Evolutionary conservation across 2,797 vertebrate genomes (phyloP), one percentile per base, ranked within the genome.

Genomic region (Macropus fuliginosus): DNA sequence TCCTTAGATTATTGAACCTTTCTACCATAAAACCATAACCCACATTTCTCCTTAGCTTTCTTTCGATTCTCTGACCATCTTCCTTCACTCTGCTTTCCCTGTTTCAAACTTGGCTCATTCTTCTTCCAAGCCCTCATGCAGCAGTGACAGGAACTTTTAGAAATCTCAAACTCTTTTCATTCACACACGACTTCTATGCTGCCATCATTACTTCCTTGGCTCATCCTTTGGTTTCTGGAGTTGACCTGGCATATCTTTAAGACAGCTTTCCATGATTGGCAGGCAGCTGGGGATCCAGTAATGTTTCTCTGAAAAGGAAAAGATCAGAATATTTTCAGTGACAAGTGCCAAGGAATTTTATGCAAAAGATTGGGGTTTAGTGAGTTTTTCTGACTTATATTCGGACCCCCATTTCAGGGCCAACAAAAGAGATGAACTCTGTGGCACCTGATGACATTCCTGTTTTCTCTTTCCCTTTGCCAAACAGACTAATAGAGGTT

Each of bases 231-330:
- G 94, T 95, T 97, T 98, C 96, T 96, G 96, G 95, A 95, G 90
- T 93, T 98, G 97, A 98, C 97, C 97, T 96, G 96, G 97, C 95
- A 95, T 97, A 96, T 97, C 96, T 96, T 96, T 96, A 95, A 96
- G 94, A 87, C 90, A 95, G 91, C 1, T 34, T 95, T 93, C 90
- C 27, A 1, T 97, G 97, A 97, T 91, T 98, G 97, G 97, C 97
- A 98, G 90, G 96, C 92, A 94, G 93, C 92, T 97, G 95, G 92
- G 93, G 97, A 98, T 96, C 94, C 90, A 96, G 66, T 94, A 97
- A 97, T 97, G 66, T 96, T 97, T 97, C 94, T 97, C 66, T 28
- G 40, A 94, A 93, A 62, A 95, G 55, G 87, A 97, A 96, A 97
- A 97, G 97, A 95, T 96, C 97, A 94, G 93, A 97, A 98, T 96